Evolutionary conservation across 2,797 vertebrate genomes (phyloP), one percentile per base, ranked within the genome.

Genomic region (Danio jaintianensis): DNA sequence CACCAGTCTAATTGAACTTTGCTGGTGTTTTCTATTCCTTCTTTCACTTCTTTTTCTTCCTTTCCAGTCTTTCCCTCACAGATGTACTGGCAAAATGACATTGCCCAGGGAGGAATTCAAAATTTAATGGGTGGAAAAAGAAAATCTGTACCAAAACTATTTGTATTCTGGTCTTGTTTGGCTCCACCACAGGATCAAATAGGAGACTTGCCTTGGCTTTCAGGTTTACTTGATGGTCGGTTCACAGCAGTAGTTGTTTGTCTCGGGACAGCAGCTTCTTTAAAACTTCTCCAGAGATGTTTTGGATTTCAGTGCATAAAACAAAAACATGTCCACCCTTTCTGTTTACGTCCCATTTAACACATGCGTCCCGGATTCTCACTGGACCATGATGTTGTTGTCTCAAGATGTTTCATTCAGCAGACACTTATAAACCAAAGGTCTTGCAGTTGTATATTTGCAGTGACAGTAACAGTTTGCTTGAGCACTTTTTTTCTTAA

Each of bases 191-290:
- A 62, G 67, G 56, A 62, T 70, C 55, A 70, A 62, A 79, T 48
- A 79, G 13, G 8, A 77, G 20, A 67, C 38, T 70, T 7, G 8
- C 22, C n/a, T 1, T 61, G 13, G 4, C 43, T 52, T 61, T 69
- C n/a, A 69, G 29, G 42, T 78, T 78, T 58, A 11, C 66, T 69
- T 48, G 64, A 56, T 43, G 62, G 69, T 55, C 59, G 43, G 56
- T 78, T 78, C 45, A 69, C 53, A 61, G 43, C 76, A 61, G 29
- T 50, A 62, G 50, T 36, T 29, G 45, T 62, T n/a, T 29, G 76
- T 64, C 48, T 77, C 52, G 22, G 48, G 15, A 62, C 6, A 5
- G 9, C 43, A 36, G 20, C 22, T 29, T 47, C 10, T 38, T 62
- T 62, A 62, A n/a, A 43, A 53, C 13, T 29, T 61, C 29, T 70